These are phyloP conservation scores for Mechanitis mazaeus DNA, from an alignment of 2,888 invertebrate genomes.

Conservation along the genomic window DNA sequence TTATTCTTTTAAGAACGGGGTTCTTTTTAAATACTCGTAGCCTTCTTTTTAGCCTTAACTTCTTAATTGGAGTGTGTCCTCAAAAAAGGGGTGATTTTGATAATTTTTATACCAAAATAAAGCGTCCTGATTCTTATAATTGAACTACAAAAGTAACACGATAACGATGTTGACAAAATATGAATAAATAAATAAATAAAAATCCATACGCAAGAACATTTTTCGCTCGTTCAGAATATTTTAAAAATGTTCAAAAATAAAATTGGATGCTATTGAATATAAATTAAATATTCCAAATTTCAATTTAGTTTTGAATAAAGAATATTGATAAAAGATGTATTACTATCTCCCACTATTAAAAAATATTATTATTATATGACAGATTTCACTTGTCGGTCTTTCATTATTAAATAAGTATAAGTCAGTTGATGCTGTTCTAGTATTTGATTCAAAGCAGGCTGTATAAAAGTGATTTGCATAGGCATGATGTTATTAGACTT, in stretches of 20 bases:
- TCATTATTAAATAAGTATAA: too few relatives aligned
- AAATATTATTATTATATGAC: too few relatives aligned
- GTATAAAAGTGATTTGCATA: background rate
- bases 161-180: too few relatives aligned
- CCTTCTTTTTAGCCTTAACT: too few relatives aligned
- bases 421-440: background rate
- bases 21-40: too few relatives aligned
- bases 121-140: too few relatives aligned
- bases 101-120: too few relatives aligned
- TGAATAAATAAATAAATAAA: background rate
- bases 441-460: background rate
- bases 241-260: background rate
- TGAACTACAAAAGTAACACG: too few relatives aligned
- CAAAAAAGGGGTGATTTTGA: too few relatives aligned
- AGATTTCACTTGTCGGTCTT: too few relatives aligned
- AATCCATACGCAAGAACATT: background rate
- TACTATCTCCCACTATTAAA: background rate
- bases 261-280: background rate
- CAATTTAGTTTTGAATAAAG: background rate
- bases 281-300: background rate
- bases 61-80: too few relatives aligned
- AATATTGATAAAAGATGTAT: background rate
- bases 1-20: too few relatives aligned
- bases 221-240: constrained; percentile 1
- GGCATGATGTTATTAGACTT: constrained; percentile 1